Percentiles rank a stretch among this genome's conserved stretches.
Evolutionary conservation across 2,888 invertebrate genomes (phyloP).

Genomic region (Capitulum mitella): DNA sequence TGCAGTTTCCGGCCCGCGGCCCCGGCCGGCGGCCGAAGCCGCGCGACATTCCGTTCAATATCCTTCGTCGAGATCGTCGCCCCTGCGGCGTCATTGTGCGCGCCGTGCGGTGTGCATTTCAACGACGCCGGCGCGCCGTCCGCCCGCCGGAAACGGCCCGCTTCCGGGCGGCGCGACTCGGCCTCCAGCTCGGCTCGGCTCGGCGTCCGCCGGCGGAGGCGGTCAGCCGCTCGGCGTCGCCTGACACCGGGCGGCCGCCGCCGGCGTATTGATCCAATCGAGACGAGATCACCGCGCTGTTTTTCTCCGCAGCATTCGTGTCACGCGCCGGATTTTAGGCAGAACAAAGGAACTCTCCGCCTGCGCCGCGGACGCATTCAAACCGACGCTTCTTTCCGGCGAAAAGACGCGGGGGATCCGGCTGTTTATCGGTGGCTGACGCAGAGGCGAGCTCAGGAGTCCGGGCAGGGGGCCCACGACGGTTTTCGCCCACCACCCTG

Average conservation of each 20-base stretch:
- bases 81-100: too few relatives aligned
- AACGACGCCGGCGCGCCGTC: neutral
- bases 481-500: too few relatives aligned
- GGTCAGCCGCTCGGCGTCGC: neutral
- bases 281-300: slow-evolving; percentile 1
- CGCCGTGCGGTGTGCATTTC: neutral
- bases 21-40: too few relatives aligned
- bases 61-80: too few relatives aligned
- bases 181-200: neutral
- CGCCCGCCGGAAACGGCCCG: too few relatives aligned
- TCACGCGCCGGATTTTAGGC: neutral
- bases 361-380: neutral
- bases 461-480: too few relatives aligned
- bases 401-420: neutral
- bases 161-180: neutral
- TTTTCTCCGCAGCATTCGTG: slow-evolving; percentile 5
- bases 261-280: neutral
- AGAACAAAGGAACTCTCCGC: neutral
- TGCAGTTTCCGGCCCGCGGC: too few relatives aligned
- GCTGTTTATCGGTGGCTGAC: neutral
- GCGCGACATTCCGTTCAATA: too few relatives aligned
- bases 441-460: neutral
- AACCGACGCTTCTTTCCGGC: neutral
- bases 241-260: neutral
- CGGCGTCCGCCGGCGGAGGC: neutral